phyloP scores from a whole-genome alignment of 2,888 invertebrate genomes.

The Euplexia lucipara region DNA sequence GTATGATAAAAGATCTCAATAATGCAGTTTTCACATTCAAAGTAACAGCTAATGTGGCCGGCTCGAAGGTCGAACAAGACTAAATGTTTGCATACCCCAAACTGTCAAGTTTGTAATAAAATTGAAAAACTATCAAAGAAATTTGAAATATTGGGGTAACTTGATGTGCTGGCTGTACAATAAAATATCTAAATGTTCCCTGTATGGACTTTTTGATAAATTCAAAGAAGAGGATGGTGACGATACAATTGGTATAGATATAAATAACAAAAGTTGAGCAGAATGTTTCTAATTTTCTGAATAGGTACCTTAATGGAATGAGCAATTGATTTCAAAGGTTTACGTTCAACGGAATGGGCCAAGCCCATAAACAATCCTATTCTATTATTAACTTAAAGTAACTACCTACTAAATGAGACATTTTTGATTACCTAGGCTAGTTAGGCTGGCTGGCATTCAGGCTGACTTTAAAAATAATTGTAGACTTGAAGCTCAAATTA shows the following conservation, averaged over 20 bases:
- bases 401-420: conserved; percentile 17
- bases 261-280: neutral
- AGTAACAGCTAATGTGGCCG: neutral
- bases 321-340: conserved; percentile 3
- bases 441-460: too few species aligned
- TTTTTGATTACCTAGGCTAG: conserved; percentile 13
- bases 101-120: too few species aligned
- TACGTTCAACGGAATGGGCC: conserved; percentile 7
- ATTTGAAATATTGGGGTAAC: too few species aligned
- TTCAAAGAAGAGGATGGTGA: neutral
- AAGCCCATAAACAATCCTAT: conserved; percentile 26
- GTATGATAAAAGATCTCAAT: conserved; percentile 29
- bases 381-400: conserved; percentile 7
- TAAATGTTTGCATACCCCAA: too few species aligned
- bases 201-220: neutral
- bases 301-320: neutral
- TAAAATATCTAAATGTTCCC: too few species aligned
- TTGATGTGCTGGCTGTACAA: too few species aligned
- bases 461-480: conserved; percentile 36
- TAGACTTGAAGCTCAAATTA: neutral
- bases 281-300: neutral
- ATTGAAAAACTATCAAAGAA: too few species aligned
- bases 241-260: neutral
- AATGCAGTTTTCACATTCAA: conserved; percentile 21
- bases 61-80: neutral